Evolutionary conservation across 30 jellyfish, hydroid and myxozoan species (phyloP).

Genomic region (Cassiopea andromeda): DNA sequence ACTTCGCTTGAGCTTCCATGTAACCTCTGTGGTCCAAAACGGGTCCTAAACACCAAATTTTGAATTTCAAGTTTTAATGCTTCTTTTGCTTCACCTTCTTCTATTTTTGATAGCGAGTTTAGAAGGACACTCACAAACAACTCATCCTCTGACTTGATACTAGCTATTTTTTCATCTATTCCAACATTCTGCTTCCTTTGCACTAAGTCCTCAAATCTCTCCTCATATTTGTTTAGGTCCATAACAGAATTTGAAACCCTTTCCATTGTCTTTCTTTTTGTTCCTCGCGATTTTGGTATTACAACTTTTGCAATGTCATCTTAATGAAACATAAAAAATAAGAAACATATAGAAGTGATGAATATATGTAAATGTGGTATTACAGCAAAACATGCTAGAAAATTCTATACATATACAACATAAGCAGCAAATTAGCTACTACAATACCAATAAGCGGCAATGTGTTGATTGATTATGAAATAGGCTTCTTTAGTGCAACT

Average conservation of each 20-base stretch:
- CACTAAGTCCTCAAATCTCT: not conserved
- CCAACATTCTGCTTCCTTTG: constrained; percentile 22
- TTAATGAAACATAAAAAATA: not conserved
- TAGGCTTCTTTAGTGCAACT: no score
- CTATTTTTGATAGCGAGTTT: constrained; percentile 64
- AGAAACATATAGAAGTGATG: not conserved
- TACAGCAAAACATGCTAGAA: no score
- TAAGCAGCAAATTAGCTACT: no score
- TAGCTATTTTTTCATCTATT: not conserved
- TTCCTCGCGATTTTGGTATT: not conserved
- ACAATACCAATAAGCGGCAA: no score
- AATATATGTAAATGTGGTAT: no score
- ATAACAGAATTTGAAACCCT: not conserved
- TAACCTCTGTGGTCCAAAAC: constrained; percentile 60
- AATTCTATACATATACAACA: no score
- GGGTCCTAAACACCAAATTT: constrained; percentile 76
- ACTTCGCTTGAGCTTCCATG: not conserved
- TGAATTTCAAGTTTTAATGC: constrained; percentile 83
- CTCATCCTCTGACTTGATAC: constrained; percentile 65
- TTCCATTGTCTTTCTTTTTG: constrained; percentile 6
- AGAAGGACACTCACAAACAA: constrained; percentile 63
- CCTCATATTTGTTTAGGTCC: not conserved
- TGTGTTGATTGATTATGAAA: no score
- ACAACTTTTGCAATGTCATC: not conserved
- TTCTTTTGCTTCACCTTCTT: constrained; percentile 87